These are phyloP conservation scores for Columba livia DNA, from an alignment of 2,113 vertebrate genomes.

Conservation along the genomic window DNA sequence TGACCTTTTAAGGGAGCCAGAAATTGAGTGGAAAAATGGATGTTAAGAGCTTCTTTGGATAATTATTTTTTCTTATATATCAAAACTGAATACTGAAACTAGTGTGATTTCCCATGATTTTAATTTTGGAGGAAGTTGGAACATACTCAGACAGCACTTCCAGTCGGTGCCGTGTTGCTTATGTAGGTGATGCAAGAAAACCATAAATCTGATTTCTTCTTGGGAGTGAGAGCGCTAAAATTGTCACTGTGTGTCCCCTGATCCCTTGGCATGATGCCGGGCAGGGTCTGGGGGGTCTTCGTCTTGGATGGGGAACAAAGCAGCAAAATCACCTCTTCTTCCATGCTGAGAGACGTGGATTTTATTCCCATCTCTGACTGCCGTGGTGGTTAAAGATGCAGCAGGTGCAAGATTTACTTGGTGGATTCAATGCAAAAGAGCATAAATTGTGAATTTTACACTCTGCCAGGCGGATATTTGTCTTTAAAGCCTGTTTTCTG, in stretches of 20 bases:
- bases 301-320: neutral
- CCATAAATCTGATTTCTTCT: neutral
- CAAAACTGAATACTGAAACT: neutral
- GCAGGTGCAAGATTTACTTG: neutral
- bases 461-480: neutral
- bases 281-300: neutral
- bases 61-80: neutral
- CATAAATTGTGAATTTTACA: neutral
- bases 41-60: neutral
- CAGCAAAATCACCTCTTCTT: neutral
- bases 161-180: fast-evolving
- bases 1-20: neutral
- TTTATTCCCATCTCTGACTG: neutral
- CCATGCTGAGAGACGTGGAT: fast-evolving
- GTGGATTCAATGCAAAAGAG: neutral
- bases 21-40: neutral
- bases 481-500: neutral
- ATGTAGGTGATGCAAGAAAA: neutral
- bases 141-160: neutral
- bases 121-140: neutral
- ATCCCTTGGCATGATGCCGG: neutral
- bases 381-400: neutral
- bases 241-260: fast-evolving
- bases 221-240: neutral
- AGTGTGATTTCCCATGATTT: neutral